Base-by-base conservation (phyloP, 2,113 vertebrate species). In the Sterna hirundo region DNA sequence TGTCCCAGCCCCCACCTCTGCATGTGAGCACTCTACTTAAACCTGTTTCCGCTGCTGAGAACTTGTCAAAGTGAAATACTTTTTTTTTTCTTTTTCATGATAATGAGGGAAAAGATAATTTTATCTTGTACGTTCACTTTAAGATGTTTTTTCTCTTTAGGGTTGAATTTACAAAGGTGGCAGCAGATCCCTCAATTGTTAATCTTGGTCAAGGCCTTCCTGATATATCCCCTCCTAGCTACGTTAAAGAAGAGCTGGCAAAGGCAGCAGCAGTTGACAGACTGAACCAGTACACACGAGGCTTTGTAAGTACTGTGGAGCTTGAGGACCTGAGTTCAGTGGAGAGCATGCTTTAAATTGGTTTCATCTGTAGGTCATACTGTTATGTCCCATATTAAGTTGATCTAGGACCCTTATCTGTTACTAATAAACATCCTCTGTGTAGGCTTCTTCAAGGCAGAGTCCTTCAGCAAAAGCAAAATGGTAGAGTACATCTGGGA, bases 121-220 rank as follows among this genome's bases (percentile, higher is more conserved):
- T 90, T 49, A 26, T 55, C 32, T 79, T 23, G 11, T 80, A 8
- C 51, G 36, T 52, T 95, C 88, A 49, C 29, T 58, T 74, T 78
- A 54, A 77, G 34, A 17, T 85, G 2, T 78, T 87, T 96, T 77
- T 78, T 64, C 34, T 57, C 11, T 94, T 58, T 86, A 99, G 99
- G 99, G 98, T 99, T 94, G 98, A 98, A 74, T 99, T 99, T 94
- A 99, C 99, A 9, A 98, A 99, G 25, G 51, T 99, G 95, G 98
- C 99, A 91, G 98, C 99, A 30, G 99, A 99, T 93, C 99, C 99
- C 4, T 97, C 99, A 21, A 91, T 99, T 42, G 99, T 99, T 47
- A 99, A 99, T 96, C 98, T 99, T 25, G 99, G 99, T 51, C 99
- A 99, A 95, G 99, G 99, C 26, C 97, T 96, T 70, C 99, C 99